Conservation (phyloP, 2,888 invertebrate species). For the Diachrysia chrysitis region DNA sequence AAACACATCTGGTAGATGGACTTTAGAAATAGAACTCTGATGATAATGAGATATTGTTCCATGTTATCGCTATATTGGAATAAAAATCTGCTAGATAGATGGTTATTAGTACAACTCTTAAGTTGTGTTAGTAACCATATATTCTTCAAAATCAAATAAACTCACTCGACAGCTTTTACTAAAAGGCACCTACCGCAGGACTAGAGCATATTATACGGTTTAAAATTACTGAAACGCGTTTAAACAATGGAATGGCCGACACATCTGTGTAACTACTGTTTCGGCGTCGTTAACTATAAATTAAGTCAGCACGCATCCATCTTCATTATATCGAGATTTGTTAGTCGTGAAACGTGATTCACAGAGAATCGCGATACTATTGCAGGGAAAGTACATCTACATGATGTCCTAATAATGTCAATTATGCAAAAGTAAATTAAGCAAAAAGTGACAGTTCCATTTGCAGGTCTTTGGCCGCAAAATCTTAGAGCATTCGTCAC, state of each 20-base stretch:
- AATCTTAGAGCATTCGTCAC: not conserved
- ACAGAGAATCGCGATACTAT: conserved; percentile 40
- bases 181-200: not conserved
- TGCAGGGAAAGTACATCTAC: conserved; percentile 8
- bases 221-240: not conserved
- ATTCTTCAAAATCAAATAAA: not conserved
- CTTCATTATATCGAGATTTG: conserved; percentile 55
- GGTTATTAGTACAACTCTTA: no score
- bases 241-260: conserved; percentile 1
- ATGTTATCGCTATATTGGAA: no score
- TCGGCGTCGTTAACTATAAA: conserved; percentile 45
- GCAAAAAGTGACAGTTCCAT: not conserved
- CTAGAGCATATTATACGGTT: not conserved
- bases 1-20: not conserved
- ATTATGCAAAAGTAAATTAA: not conserved
- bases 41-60: not conserved
- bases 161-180: not conserved
- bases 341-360: conserved; percentile 40
- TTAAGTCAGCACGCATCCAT: conserved; percentile 50
- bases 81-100: no score
- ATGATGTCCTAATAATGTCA: conserved; percentile 2
- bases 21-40: not conserved
- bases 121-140: no score
- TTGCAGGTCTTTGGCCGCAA: not conserved
- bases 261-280: not conserved